These are phyloP conservation scores for Amblyraja radiata DNA, from an alignment of 2,797 vertebrate species.

Conservation along the genomic window DNA sequence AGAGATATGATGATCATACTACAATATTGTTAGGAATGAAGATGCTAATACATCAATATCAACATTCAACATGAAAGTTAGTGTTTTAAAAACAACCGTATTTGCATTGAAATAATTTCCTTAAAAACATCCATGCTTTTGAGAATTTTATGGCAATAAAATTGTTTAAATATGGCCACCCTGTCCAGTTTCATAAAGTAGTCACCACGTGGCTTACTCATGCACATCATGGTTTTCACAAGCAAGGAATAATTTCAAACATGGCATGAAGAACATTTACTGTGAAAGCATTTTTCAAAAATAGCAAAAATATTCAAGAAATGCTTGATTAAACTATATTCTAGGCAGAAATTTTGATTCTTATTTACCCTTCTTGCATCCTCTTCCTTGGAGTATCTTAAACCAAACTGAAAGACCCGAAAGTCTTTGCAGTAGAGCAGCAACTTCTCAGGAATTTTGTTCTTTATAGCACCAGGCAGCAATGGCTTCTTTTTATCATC, in stretches of 20 bases:
- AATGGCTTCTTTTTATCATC: conserved; percentile 78
- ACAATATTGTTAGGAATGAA: not conserved
- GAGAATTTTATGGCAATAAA: not conserved
- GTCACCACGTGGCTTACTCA: not conserved
- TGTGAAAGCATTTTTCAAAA: not conserved
- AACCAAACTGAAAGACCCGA: conserved; percentile 73
- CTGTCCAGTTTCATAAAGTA: not conserved
- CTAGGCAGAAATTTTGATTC: not conserved
- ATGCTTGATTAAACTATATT: not conserved
- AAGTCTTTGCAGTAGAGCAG: conserved; percentile 80
- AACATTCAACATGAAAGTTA: too few species aligned
- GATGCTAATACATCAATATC: not conserved
- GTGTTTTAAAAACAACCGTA: too few species aligned
- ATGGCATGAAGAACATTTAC: not conserved
- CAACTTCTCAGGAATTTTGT: conserved; percentile 71
- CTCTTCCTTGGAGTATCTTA: conserved; percentile 76
- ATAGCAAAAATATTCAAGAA: not conserved
- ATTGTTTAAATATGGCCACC: not conserved
- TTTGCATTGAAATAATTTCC: too few species aligned
- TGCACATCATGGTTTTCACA: not conserved
- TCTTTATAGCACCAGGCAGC: conserved; percentile 59
- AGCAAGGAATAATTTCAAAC: not conserved
- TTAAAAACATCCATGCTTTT: too few species aligned
- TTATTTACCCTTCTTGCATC: conserved; percentile 73
- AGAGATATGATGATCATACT: not conserved